Evolutionary conservation across 37 sponge, comb jelly and placozoan species (phyloP).

Genomic region (Ianthella basta): DNA sequence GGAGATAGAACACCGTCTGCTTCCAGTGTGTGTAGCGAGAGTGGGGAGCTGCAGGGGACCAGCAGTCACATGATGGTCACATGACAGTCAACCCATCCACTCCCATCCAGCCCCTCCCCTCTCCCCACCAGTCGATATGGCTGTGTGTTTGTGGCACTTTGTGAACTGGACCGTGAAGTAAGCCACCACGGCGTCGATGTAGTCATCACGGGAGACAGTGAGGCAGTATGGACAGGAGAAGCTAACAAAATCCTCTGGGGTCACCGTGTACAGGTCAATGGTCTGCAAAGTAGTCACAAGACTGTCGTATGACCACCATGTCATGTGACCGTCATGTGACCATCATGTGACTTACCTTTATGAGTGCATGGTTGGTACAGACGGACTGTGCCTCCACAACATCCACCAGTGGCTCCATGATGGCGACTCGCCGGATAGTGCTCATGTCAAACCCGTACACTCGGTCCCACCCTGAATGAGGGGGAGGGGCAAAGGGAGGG

Average conservation of each 20-base stretch:
- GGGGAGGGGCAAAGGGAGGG: neutral
- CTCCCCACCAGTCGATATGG: conserved; percentile 81
- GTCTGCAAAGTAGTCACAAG: conserved; percentile 53
- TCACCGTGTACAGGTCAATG: conserved; percentile 92
- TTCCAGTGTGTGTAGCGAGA: conserved; percentile 98
- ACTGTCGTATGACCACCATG: neutral
- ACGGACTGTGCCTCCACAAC: conserved; percentile 92
- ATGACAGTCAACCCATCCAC: no score
- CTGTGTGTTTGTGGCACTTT: conserved; percentile 92
- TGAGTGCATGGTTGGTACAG: conserved; percentile 60
- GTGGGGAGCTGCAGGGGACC: conserved; percentile 63
- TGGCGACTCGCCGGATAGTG: conserved; percentile 80
- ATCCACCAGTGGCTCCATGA: conserved; percentile 96
- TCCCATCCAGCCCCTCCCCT: no score
- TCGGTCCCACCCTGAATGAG: conserved; percentile 94
- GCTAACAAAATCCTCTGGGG: conserved; percentile 66
- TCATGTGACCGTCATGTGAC: no score
- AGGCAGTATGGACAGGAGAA: conserved; percentile 83
- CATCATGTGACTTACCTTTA: conserved; percentile 66
- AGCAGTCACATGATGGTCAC: no score
- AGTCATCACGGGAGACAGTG: conserved; percentile 84
- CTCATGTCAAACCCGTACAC: conserved; percentile 99
- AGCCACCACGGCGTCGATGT: conserved; percentile 92
- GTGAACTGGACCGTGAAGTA: conserved; percentile 97
- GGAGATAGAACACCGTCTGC: conserved; percentile 98